These are phyloP conservation scores for Mycalesis mineus DNA, from an alignment of 2,888 invertebrate species.

Conservation along the genomic window DNA sequence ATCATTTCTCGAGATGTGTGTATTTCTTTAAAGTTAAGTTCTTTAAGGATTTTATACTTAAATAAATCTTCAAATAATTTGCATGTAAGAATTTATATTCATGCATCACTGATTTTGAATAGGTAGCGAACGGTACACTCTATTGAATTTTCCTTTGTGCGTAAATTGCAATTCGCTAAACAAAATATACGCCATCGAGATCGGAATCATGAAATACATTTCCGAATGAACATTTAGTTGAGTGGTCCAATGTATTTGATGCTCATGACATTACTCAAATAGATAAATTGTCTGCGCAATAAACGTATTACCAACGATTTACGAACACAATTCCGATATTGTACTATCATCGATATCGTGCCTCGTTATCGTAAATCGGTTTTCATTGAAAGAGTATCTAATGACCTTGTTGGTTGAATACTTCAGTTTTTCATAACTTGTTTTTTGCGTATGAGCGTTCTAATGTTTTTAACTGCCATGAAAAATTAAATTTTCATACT, in stretches of 20 bases:
- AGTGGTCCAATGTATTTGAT: not conserved
- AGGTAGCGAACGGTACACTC: too few relatives aligned
- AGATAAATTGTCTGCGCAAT: not conserved
- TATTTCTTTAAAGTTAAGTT: too few relatives aligned
- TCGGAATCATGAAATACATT: not conserved
- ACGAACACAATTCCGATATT: conserved; percentile 1
- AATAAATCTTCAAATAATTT: too few relatives aligned
- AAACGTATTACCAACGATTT: not conserved
- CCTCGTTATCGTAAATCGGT: not conserved
- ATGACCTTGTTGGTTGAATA: not conserved
- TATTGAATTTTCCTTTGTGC: not conserved
- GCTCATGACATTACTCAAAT: not conserved
- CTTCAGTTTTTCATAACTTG: not conserved
- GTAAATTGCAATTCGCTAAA: not conserved
- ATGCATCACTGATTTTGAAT: too few relatives aligned
- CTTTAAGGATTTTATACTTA: too few relatives aligned
- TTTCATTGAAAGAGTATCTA: not conserved
- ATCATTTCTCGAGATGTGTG: too few relatives aligned
- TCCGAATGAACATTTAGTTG: conserved; percentile 1
- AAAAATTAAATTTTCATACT: too few relatives aligned
- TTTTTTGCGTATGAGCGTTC: too few relatives aligned
- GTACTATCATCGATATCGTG: not conserved
- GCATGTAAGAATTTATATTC: too few relatives aligned
- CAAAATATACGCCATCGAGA: not conserved
- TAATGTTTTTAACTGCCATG: too few relatives aligned